Conservation (phyloP, 1,140 invertebrate species). For the Musca vetustissima region DNA sequence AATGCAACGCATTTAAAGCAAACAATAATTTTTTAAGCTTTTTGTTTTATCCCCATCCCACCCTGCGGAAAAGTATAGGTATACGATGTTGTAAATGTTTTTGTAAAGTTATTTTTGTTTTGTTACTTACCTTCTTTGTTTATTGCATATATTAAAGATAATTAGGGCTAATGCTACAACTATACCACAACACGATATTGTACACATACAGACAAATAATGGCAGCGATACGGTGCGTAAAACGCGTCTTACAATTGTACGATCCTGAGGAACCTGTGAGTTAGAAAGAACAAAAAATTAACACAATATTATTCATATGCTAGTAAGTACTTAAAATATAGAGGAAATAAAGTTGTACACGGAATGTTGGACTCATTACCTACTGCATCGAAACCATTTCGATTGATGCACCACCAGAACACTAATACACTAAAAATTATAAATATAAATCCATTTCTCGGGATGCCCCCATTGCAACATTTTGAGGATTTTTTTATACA, state of each 20-base stretch:
- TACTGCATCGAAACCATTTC: too few relatives aligned
- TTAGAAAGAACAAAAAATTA: not conserved
- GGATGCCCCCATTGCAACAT: too few relatives aligned
- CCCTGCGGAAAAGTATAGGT: not conserved
- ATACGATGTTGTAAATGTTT: not conserved
- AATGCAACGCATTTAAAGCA: not conserved
- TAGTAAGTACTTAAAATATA: too few relatives aligned
- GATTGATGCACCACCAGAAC: too few relatives aligned
- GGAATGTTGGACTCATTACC: too few relatives aligned
- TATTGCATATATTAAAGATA: constrained; percentile 87
- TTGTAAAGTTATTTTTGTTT: too few relatives aligned
- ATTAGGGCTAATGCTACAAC: constrained; percentile 79
- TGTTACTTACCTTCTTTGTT: constrained; percentile 85
- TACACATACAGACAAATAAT: constrained; percentile 89
- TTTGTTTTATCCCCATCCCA: not conserved
- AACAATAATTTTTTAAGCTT: not conserved
- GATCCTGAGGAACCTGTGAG: constrained; percentile 82
- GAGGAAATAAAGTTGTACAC: too few relatives aligned
- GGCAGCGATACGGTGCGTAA: constrained; percentile 83
- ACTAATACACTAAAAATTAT: too few relatives aligned
- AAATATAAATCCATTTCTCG: too few relatives aligned
- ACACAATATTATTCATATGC: too few relatives aligned
- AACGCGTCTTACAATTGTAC: constrained; percentile 83
- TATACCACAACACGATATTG: constrained; percentile 83
- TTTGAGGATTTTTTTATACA: too few relatives aligned